These are phyloP conservation scores for Bombus consobrinus DNA, from an alignment of 1,140 invertebrate genomes.

Conservation along the genomic window DNA sequence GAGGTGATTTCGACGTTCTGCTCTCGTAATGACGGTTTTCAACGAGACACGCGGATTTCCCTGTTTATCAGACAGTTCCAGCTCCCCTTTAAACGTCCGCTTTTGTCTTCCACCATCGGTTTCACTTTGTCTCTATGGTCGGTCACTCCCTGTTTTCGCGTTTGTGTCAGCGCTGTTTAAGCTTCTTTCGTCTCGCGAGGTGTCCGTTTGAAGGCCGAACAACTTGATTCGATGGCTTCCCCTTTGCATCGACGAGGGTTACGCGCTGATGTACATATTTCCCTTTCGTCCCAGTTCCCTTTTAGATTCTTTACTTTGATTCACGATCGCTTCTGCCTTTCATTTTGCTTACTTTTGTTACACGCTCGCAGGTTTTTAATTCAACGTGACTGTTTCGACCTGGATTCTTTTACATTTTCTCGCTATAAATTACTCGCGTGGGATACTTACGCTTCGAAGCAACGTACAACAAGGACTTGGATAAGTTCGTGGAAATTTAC, in stretches of 20 bases:
- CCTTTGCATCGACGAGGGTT: background rate
- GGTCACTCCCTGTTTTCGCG: background rate
- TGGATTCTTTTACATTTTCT: background rate
- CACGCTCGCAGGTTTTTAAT: too few relatives aligned
- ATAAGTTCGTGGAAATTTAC: background rate
- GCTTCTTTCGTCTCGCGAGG: background rate
- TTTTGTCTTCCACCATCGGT: background rate
- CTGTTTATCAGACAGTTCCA: conserved; percentile 12
- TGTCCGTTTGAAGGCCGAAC: too few relatives aligned
- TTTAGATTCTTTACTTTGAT: background rate
- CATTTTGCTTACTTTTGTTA: background rate
- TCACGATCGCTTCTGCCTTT: background rate
- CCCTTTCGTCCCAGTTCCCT: background rate
- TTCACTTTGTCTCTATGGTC: background rate
- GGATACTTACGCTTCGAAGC: background rate
- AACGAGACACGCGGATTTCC: background rate
- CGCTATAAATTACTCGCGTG: background rate
- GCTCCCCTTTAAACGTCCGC: conserved; percentile 10
- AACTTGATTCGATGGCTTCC: background rate
- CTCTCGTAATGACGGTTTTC: background rate
- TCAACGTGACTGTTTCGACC: background rate
- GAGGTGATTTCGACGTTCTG: background rate
- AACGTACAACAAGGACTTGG: too few relatives aligned
- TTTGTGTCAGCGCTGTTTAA: background rate
- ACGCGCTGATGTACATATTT: background rate